phyloP scores from a whole-genome alignment of 2,797 vertebrate genomes.

The Discoglossus pictus region DNA sequence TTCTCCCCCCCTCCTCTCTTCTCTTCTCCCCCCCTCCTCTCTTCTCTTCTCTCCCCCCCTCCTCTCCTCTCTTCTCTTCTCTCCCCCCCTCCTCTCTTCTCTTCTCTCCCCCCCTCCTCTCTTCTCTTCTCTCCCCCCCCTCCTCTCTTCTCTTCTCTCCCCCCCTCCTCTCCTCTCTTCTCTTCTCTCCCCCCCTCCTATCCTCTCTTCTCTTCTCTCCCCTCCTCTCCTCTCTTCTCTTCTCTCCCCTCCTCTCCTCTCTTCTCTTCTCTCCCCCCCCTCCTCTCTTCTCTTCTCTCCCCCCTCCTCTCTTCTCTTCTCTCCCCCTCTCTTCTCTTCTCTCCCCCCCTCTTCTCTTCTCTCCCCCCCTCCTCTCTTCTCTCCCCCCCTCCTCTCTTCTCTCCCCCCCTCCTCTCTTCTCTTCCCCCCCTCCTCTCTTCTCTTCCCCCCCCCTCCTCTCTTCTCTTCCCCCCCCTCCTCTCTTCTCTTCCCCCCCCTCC shows the following conservation, averaged over 20 bases:
- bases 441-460: background rate
- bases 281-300: background rate
- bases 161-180: background rate
- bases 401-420: too few relatives aligned
- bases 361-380: background rate
- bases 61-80: background rate
- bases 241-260: too few relatives aligned
- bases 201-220: too few relatives aligned
- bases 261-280: background rate
- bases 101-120: background rate
- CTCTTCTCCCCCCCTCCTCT: too few relatives aligned
- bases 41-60: background rate
- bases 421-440: background rate
- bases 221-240: too few relatives aligned
- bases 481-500: background rate
- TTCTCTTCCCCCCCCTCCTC: background rate
- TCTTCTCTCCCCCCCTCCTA: too few relatives aligned
- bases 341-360: background rate
- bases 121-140: background rate
- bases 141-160: background rate
- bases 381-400: background rate
- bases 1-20: too few relatives aligned
- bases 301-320: background rate
- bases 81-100: background rate
- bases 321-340: background rate